Percentiles rank a stretch among this genome's conserved stretches.
phyloP scores from a whole-genome alignment of 2,797 vertebrate genomes.

The Smutsia temminckii region DNA sequence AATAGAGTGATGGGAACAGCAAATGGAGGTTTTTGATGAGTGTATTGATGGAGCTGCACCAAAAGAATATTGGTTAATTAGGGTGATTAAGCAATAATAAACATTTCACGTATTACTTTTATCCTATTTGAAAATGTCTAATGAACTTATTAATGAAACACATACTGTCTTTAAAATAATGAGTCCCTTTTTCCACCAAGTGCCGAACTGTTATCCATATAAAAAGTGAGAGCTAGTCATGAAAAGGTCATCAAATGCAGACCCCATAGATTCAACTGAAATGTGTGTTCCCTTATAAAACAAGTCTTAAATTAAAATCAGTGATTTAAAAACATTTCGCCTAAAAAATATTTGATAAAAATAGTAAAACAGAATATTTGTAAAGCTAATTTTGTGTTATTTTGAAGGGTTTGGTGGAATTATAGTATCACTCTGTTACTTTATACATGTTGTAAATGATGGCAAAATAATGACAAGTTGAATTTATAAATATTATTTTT shows the following conservation, averaged over 20 bases:
- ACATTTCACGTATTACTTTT: not conserved
- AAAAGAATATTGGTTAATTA: constrained; percentile 52
- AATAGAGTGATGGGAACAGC: not conserved
- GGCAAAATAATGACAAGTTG: not conserved
- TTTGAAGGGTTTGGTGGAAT: not conserved
- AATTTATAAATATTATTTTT: not conserved
- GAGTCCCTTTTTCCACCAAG: not conserved
- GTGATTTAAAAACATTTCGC: not conserved
- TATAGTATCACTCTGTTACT: not conserved
- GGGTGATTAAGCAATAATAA: constrained; percentile 7
- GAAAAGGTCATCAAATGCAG: not conserved
- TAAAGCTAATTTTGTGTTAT: not conserved
- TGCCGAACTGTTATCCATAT: not conserved
- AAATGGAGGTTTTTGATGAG: constrained; percentile 24
- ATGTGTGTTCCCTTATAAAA: not conserved
- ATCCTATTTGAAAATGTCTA: constrained; percentile 30
- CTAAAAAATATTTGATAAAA: not conserved
- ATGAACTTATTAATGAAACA: constrained; percentile 30
- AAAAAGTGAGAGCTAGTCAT: not conserved
- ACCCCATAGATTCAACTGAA: not conserved
- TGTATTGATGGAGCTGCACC: not conserved
- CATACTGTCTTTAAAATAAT: constrained; percentile 19
- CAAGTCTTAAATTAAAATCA: not conserved
- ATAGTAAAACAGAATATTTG: not conserved
- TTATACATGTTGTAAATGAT: not conserved